Evolutionary conservation across 2,113 vertebrate species (phyloP), one percentile per base, ranked within the genome.

Genomic region (Cephalopterus ornatus): DNA sequence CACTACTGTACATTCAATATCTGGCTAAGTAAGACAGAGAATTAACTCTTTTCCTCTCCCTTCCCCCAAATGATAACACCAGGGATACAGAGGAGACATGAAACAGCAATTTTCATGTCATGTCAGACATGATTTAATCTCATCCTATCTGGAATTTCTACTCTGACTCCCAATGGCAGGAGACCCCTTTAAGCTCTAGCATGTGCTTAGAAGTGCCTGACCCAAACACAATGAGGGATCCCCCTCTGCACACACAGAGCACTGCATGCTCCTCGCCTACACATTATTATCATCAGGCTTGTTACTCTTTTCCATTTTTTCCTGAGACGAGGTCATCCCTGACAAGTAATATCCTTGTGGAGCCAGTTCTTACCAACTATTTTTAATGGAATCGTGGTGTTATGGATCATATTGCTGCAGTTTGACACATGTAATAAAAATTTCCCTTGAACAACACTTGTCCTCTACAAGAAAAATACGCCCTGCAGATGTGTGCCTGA

Each of bases 311-410:
- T 14, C 65, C 53, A 13, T 33, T 72, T 50, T 71, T 33, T 18
- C 33, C 58, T 15, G 5, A 89, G 76, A 35, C 5, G 11, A 89
- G 66, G 74, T 80, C 85, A 81, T 30, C 27, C 12, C 63, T 33
- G 30, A 58, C 26, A 75, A 85, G 58, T 77, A 96, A 93, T 24
- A 49, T 84, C 94, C 63, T 65, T 78, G 39, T 14, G 30, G 52
- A 91, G 59, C 30, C n/a, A 58, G 66, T 74, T 76, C 66, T 70
- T 50, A n/a, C 21, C 76, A 65, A 62, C n/a, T 32, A 33, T 85
- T 86, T 96, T 77, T 87, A 78, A 88, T 17, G 15, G 66, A 8
- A 39, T 85, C 63, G 82, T 49, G 15, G 58, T 37, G 9, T 58
- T 65, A 68, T 3, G 18, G 80, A 84, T 78, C 52, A 10, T 14